A percentile compares a stretch with the other conserved stretches of the same genome.
phyloP scores from a whole-genome alignment of 2,113 vertebrate species.

The Ardeotis arabs region DNA sequence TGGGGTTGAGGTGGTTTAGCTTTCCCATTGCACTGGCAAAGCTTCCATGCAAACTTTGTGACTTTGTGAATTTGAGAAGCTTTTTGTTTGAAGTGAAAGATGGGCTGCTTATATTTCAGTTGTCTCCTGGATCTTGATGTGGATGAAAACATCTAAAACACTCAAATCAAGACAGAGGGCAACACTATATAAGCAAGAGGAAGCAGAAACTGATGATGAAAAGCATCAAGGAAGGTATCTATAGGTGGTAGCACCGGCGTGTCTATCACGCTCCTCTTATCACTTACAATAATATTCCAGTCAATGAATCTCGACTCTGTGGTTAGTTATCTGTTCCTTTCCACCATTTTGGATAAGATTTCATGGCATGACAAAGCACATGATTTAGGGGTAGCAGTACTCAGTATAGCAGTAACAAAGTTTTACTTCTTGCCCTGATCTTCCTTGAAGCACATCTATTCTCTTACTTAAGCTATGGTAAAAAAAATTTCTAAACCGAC shows the following conservation, averaged over 20 bases:
- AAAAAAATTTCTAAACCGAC: background rate
- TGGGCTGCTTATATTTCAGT: slow-evolving; percentile 21
- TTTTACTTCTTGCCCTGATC: background rate
- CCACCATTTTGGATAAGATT: background rate
- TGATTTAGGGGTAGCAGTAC: background rate
- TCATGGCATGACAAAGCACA: background rate
- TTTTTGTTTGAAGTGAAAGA: background rate
- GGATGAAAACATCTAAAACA: slow-evolving; percentile 43
- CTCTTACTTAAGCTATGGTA: background rate
- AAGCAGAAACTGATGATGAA: slow-evolving; percentile 13
- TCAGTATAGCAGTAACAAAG: background rate
- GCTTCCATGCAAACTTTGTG: background rate
- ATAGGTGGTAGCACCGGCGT: slow-evolving; percentile 10
- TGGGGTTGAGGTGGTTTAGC: background rate
- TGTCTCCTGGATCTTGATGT: slow-evolving; percentile 37
- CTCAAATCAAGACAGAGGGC: slow-evolving; percentile 32
- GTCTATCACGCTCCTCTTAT: background rate
- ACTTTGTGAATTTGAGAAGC: background rate
- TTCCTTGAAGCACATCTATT: background rate
- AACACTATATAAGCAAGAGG: slow-evolving; percentile 23
- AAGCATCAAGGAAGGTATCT: slow-evolving; percentile 13
- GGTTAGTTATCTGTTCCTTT: background rate
- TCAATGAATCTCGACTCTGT: background rate
- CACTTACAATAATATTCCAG: background rate
- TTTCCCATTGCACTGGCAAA: background rate